phyloP scores from a whole-genome alignment of 2,888 invertebrate genomes.

The Antitype chi region DNA sequence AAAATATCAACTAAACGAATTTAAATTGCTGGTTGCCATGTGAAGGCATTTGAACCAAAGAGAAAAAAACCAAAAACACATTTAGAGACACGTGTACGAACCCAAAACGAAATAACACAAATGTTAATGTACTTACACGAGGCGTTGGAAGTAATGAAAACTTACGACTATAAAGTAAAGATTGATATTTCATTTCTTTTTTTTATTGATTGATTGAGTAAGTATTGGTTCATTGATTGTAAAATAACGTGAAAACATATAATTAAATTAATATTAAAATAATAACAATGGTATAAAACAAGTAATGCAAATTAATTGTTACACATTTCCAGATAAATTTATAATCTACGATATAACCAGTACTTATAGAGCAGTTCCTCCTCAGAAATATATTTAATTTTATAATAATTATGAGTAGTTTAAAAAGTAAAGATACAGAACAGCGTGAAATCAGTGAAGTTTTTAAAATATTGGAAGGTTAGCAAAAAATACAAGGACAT shows the following conservation, averaged over 20 bases:
- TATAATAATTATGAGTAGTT: background rate
- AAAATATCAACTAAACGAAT: conserved; percentile 33
- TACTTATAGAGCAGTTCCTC: background rate
- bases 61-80: conserved; percentile 29
- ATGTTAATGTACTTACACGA: background rate
- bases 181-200: too few relatives aligned
- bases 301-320: background rate
- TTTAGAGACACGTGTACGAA: conserved; percentile 12
- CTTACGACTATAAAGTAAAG: background rate
- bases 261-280: background rate
- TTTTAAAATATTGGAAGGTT: background rate
- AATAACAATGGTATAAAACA: background rate
- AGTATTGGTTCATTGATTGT: too few relatives aligned
- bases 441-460: background rate
- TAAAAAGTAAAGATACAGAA: background rate
- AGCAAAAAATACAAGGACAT: conserved; percentile 20
- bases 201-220: too few relatives aligned
- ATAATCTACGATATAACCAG: background rate
- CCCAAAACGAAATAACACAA: background rate
- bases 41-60: conserved; percentile 15
- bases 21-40: conserved; percentile 24
- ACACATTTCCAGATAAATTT: background rate
- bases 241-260: background rate
- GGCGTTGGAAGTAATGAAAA: conserved; percentile 1
- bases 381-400: too few relatives aligned